A percentile compares a stretch with the other conserved stretches of the same genome.
Evolutionary conservation across 2,113 vertebrate species (phyloP).

Genomic region (Pycnonotus jocosus): DNA sequence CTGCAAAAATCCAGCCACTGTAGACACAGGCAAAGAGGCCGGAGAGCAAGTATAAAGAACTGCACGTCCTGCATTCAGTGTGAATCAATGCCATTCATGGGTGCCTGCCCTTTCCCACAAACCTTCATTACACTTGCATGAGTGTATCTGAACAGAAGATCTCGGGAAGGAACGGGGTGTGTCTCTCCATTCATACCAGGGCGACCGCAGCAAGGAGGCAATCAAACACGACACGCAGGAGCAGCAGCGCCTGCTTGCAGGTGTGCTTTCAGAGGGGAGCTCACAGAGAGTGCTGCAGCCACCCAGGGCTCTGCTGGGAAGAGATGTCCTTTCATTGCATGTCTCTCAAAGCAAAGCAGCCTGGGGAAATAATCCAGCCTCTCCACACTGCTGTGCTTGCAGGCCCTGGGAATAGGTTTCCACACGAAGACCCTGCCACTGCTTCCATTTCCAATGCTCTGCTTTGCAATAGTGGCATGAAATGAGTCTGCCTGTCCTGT

Average conservation of each 20-base stretch:
- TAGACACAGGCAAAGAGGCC: not conserved
- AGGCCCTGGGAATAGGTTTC: not conserved
- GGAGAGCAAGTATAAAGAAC: not conserved
- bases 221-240: not conserved
- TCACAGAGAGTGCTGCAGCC: not conserved
- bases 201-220: not conserved
- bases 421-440: not conserved
- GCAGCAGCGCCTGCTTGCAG: not conserved
- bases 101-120: conserved; percentile 2
- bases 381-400: not conserved
- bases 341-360: not conserved
- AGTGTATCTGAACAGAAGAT: not conserved
- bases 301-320: not conserved
- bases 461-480: not conserved
- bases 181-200: not conserved
- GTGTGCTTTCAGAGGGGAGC: not conserved
- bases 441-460: not conserved
- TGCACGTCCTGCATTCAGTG: not conserved
- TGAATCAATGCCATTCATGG: not conserved
- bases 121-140: not conserved
- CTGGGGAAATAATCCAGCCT: not conserved
- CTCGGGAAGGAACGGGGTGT: not conserved
- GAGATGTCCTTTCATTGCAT: not conserved
- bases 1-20: not conserved
- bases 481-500: not conserved